Conservation (phyloP, 2,113 vertebrate species). For the Corydoras sp. region DNA sequence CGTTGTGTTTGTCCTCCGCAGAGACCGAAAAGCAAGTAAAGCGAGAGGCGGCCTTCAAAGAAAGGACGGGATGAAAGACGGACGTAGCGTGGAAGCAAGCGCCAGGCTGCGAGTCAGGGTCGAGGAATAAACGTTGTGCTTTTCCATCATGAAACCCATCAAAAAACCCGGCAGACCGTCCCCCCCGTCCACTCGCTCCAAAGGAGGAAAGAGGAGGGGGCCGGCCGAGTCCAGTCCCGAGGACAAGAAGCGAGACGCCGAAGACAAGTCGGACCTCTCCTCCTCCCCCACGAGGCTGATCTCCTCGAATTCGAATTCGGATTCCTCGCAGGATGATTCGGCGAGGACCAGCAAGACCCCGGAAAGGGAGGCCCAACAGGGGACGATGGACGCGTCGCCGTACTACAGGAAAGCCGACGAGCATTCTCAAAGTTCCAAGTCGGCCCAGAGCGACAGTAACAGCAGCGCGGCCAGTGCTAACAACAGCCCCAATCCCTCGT, state of each 20-base stretch:
- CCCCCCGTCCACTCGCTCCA: constrained; percentile 76
- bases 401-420: constrained; percentile 46
- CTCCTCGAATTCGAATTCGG: constrained; percentile 55
- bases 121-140: constrained; percentile 25
- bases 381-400: constrained; percentile 24
- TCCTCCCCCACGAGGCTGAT: constrained; percentile 56
- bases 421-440: constrained; percentile 62
- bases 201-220: constrained; percentile 71
- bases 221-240: constrained; percentile 51
- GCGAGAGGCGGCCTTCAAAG: neutral
- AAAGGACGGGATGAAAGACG: constrained; percentile 38
- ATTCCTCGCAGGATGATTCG: constrained; percentile 54
- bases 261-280: constrained; percentile 56
- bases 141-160: constrained; percentile 78
- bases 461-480: too few relatives aligned
- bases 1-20: constrained; percentile 28
- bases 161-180: constrained; percentile 72
- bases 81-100: constrained; percentile 31
- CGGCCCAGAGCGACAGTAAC: constrained; percentile 59
- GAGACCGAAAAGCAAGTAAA: constrained; percentile 18
- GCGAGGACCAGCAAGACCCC: constrained; percentile 41
- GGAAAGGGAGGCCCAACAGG: constrained; percentile 54
- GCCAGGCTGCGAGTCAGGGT: constrained; percentile 27
- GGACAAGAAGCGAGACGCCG: constrained; percentile 62
- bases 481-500: constrained; percentile 66